Percentiles rank a stretch among this genome's conserved stretches.
Evolutionary conservation across 2,797 vertebrate species (phyloP).

Genomic region (Antrozous pallidus): DNA sequence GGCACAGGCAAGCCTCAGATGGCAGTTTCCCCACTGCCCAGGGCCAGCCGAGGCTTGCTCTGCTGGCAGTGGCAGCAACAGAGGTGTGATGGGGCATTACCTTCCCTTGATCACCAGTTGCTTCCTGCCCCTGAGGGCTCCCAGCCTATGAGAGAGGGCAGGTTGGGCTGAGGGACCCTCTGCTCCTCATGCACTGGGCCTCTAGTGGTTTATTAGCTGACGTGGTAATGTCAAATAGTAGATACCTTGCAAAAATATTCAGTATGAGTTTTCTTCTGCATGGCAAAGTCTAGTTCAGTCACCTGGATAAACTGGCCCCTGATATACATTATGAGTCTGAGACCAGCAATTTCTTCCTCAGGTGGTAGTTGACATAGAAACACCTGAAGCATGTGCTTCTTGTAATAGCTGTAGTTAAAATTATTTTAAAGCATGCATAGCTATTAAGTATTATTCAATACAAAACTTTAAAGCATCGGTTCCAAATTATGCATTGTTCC

Average conservation of each 20-base stretch:
- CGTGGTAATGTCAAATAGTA: not conserved
- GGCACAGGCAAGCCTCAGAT: no score
- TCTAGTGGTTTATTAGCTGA: not conserved
- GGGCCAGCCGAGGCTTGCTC: no score
- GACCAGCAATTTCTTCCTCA: constrained; percentile 47
- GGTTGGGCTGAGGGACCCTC: no score
- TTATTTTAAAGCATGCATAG: constrained; percentile 9
- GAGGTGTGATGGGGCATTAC: no score
- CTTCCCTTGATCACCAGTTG: no score
- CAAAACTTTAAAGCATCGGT: not conserved
- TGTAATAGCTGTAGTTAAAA: not conserved
- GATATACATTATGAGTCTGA: not conserved
- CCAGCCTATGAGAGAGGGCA: no score
- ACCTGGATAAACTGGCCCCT: constrained; percentile 51
- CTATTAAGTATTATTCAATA: not conserved
- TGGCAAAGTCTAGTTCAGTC: constrained; percentile 14
- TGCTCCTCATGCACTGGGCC: no score
- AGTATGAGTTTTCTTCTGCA: not conserved
- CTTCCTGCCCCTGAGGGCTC: no score
- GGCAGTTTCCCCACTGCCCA: no score
- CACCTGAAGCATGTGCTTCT: not conserved
- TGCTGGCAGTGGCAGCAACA: no score
- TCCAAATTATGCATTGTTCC: constrained; percentile 19
- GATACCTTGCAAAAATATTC: not conserved
- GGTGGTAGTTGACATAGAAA: constrained; percentile 23